These are phyloP conservation scores for Zoanthus sansibaricus DNA, from an alignment of 92 coral and sea anemone genomes.

Conservation along the genomic window DNA sequence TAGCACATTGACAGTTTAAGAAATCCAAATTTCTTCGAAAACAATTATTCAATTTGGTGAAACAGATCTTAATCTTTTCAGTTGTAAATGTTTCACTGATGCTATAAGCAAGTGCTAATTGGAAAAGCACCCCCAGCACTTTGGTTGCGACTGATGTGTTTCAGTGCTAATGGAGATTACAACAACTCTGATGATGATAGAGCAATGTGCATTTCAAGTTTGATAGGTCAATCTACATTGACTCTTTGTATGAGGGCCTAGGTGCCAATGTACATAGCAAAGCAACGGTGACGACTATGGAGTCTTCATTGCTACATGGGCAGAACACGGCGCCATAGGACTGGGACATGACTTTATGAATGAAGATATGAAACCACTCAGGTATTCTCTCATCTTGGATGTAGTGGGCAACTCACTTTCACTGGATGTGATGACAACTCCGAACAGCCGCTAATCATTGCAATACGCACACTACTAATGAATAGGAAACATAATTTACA, in stretches of 20 bases:
- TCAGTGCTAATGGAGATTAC: constrained; percentile 48
- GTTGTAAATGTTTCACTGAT: constrained; percentile 46
- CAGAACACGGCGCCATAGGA: constrained; percentile 19
- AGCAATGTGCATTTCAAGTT: constrained; percentile 15
- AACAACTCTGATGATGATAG: constrained; percentile 2
- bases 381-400: constrained; percentile 55
- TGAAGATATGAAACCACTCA: constrained; percentile 28
- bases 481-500: background rate
- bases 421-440: constrained; percentile 1
- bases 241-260: constrained; percentile 58
- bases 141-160: constrained; percentile 52
- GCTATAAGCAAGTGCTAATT: constrained; percentile 56
- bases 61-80: constrained; percentile 12
- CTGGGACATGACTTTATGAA: constrained; percentile 46
- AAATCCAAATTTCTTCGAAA: background rate
- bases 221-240: constrained; percentile 48
- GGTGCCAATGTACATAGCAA: constrained; percentile 54
- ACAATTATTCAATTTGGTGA: background rate
- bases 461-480: constrained; percentile 65
- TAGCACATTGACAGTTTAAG: background rate
- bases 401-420: constrained; percentile 39
- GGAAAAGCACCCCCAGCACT: constrained; percentile 39
- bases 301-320: constrained; percentile 65
- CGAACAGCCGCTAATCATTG: constrained; percentile 52
- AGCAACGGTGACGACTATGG: constrained; percentile 61